Conservation (phyloP, 2,113 vertebrate genomes). For the Phoenicopterus ruber region DNA sequence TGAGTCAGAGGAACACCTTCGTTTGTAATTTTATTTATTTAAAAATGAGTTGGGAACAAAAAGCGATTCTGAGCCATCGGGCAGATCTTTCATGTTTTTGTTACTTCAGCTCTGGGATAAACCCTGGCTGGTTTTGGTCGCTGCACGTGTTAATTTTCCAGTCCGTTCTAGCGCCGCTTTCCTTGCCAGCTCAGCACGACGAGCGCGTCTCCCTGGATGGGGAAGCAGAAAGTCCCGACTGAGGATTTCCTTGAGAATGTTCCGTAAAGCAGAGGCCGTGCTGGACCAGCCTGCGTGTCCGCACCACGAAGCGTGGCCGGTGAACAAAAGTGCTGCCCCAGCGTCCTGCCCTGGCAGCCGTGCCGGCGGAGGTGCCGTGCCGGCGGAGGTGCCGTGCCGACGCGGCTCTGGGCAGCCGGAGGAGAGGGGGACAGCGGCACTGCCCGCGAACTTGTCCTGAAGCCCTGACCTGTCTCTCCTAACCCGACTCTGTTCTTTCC, state of each 20-base stretch:
- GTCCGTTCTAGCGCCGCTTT: background rate
- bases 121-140: background rate
- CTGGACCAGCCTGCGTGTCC: background rate
- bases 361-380: background rate
- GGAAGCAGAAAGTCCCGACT: rapidly evolving
- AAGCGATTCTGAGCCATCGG: background rate
- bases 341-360: background rate
- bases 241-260: background rate
- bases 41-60: background rate
- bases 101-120: background rate
- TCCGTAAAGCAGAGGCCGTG: background rate
- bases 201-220: background rate
- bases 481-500: background rate
- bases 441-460: background rate
- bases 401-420: rapidly evolving
- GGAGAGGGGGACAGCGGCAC: background rate
- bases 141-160: background rate
- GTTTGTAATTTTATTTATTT: background rate
- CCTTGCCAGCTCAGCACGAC: background rate
- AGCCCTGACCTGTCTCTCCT: background rate
- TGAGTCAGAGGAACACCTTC: background rate
- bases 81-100: background rate
- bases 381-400: background rate
- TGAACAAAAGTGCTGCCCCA: no score
- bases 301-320: background rate